Base-by-base conservation (phyloP, 2,888 invertebrate species). In the Eretmocerus hayati region DNA sequence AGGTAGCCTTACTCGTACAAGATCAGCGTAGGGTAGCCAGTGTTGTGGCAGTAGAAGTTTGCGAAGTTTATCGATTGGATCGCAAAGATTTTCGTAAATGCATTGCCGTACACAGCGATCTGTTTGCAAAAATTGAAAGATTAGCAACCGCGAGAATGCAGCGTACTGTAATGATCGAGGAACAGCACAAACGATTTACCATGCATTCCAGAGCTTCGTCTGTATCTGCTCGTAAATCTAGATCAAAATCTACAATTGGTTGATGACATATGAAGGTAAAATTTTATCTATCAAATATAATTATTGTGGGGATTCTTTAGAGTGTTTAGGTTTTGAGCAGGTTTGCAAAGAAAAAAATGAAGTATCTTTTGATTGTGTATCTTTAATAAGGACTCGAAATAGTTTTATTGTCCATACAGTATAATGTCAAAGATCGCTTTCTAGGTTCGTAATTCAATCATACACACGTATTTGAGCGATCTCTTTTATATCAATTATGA, bases 21-120 rank as follows among this genome's bases (percentile, higher is more conserved):
- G 77, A 78, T 58, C 74, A 75, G 45, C 75, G 76, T 48, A 71
- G 81, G 36, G 72, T 76, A 0, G 78, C 78, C 1, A 79, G 77
- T n/a, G 75, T 81, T 1, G 69, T 81, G 8, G 80, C 82, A 0
- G 72, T 81, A 13, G 80, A 81, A 57, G 77, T 77, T 31, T 80
- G 80, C 39, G 78, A 80, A 57, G 69, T 81, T n/a, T 82, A 79
- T 60, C 71, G 77, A 2, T 69, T 83, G 5, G 76, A 78, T 42
- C 73, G 72, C 5, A 67, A 64, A n/a, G 73, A 79, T 57, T 82
- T 82, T 56, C 69, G 70, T 2, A 65, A 60, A 36, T 67, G 64
- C 42, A 64, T 73, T 37, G 61, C 64, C 0, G 53, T 60, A 3
- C 61, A 72, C 30, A 60, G 63, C 6, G 60, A 67, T 5, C 32